Base-by-base conservation (phyloP, 2,113 vertebrate species). In the Halichoerus grypus region DNA sequence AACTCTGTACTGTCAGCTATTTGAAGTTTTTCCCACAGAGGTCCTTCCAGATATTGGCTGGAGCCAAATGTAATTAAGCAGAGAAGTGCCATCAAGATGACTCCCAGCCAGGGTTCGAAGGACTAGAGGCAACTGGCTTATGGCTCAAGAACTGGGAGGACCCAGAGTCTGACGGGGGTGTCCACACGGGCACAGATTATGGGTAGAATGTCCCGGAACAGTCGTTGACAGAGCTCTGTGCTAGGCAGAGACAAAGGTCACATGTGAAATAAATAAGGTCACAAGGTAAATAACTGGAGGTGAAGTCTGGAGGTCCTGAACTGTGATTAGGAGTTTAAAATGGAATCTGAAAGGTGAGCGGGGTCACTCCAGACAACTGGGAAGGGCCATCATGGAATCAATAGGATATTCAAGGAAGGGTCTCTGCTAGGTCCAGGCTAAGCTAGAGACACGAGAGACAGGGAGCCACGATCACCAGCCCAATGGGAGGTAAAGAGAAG, bases 61-160 rank as follows among this genome's bases (percentile, higher is more conserved):
- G 42, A 95, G 74, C 18, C 69, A 77, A 87, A 11, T 28, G 79
- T 36, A 81, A 91, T 65, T 36, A 36, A 86, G 55, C 92, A 92
- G 82, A 42, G 33, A 61, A 49, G 18, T 1, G 18, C 76, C 83
- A 79, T 7, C 4, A 26, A 51, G 69, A 77, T 4, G 65, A 91
- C 22, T 88, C 33, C 59, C 36, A 13, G 79, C 8, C 91, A 89
- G 36, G 59, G 69, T 55, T 24, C 18, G 19, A 82, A 84, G 51
- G 61, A 57, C 18, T 5, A 69, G 24, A 80, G 24, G 76, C 22
- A 46, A 42, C 7, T 19, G 13, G 36, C 33, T 67, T 55, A 21
- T 4, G 46, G 16, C n/a, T 31, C 36, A 72, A 65, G 53, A 22
- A 4, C 67, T 26, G 22, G 49, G 42, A 84, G 11, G 39, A 82